These are phyloP conservation scores for Philopotamus ludificatus DNA, from an alignment of 1,140 invertebrate genomes.

Conservation along the genomic window DNA sequence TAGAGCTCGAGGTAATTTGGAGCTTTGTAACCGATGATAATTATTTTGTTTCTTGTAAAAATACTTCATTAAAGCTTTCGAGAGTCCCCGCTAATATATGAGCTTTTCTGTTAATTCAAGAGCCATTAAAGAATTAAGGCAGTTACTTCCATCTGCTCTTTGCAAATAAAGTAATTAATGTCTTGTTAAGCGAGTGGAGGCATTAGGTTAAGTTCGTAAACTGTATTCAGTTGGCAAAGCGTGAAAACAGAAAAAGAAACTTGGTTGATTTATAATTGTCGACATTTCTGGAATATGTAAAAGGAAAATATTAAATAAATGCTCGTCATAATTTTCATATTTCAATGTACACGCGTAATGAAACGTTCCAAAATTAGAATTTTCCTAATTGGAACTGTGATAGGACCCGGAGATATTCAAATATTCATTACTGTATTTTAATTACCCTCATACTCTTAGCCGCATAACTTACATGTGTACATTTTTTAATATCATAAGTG, in stretches of 20 bases:
- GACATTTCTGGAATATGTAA: no score
- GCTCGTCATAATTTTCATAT: no score
- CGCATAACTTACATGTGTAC: no score
- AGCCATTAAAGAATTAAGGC: constrained; percentile 26
- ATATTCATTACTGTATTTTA: no score
- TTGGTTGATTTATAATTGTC: not conserved
- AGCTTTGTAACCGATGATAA: not conserved
- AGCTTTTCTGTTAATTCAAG: constrained; percentile 10
- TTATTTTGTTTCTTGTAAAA: not conserved
- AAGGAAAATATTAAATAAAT: no score
- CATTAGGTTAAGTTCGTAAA: not conserved
- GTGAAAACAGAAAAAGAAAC: not conserved
- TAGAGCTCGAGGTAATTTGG: not conserved
- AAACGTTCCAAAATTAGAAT: no score
- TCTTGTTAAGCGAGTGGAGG: constrained; percentile 22
- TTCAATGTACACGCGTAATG: no score
- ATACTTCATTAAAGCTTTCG: no score
- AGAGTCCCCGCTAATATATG: constrained; percentile 14
- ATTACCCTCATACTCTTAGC: no score
- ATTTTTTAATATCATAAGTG: no score
- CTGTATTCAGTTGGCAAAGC: not conserved
- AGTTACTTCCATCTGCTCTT: constrained; percentile 25
- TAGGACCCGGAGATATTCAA: no score
- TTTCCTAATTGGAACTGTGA: no score
- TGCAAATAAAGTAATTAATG: constrained; percentile 24